A percentile compares a stretch with the other conserved stretches of the same genome.
Evolutionary conservation across 2,113 vertebrate species (phyloP).

Genomic region (Rattus norvegicus): GRCr8 NC_086021.1:120319001-120319500

Average conservation of each 20-base stretch:
- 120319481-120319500: slow-evolving; percentile 57
- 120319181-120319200: not conserved
- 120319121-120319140: no score
- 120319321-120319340: slow-evolving; percentile 59
- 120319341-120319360: slow-evolving; percentile 52
- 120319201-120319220: slow-evolving; percentile 46
- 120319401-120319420: not conserved
- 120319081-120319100: not conserved
- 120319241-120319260: slow-evolving; percentile 43
- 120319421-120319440: not conserved
- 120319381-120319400: slow-evolving; percentile 20
- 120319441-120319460: not conserved
- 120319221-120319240: slow-evolving; percentile 61
- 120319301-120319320: slow-evolving; percentile 70
- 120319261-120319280: not conserved
- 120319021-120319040: not conserved
- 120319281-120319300: slow-evolving; percentile 39
- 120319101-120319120: not conserved
- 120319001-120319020: slow-evolving; percentile 14
- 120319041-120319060: not conserved
- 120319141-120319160: not conserved
- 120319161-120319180: not conserved
- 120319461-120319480: slow-evolving; percentile 42
- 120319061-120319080: not conserved
- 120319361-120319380: slow-evolving; percentile 40